phyloP scores from a whole-genome alignment of 2,888 invertebrate genomes.

The Pelosia muscerda region DNA sequence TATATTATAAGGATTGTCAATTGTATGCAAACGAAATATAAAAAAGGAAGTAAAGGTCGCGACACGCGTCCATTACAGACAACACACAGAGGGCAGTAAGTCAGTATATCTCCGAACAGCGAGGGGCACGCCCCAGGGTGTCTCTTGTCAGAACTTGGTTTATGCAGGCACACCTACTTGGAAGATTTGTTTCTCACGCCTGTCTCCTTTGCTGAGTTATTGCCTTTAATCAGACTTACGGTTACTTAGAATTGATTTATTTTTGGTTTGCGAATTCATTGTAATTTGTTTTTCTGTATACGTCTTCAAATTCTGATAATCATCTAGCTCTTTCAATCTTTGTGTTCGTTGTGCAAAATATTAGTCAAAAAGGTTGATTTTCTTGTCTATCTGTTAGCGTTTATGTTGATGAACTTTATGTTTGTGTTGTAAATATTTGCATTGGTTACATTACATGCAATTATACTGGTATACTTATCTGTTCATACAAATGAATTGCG shows the following conservation, averaged over 20 bases:
- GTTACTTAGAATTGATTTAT: conserved; percentile 59
- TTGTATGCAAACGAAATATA: conserved; percentile 46
- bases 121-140: conserved; percentile 70
- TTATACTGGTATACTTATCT: conserved; percentile 65
- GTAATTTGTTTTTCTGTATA: conserved; percentile 39
- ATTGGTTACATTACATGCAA: conserved; percentile 62
- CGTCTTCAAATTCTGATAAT: conserved; percentile 25
- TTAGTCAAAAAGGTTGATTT: conserved; percentile 50
- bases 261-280: conserved; percentile 54
- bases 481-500: conserved; percentile 71
- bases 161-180: conserved; percentile 67
- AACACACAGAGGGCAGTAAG: conserved; percentile 52
- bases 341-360: neutral
- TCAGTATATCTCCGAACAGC: conserved; percentile 63
- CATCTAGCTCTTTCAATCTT: neutral
- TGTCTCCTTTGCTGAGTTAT: conserved; percentile 69
- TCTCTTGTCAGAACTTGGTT: conserved; percentile 68
- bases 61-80: conserved; percentile 37
- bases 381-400: neutral
- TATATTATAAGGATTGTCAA: conserved; percentile 40
- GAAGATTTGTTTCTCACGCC: conserved; percentile 67
- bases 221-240: conserved; percentile 61
- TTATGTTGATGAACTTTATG: neutral
- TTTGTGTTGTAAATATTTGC: conserved; percentile 14
- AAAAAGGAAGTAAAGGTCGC: conserved; percentile 49